Evolutionary conservation across 2,888 invertebrate genomes (phyloP), one percentile per base, ranked within the genome.

Genomic region (Drosophila colorata): DNA sequence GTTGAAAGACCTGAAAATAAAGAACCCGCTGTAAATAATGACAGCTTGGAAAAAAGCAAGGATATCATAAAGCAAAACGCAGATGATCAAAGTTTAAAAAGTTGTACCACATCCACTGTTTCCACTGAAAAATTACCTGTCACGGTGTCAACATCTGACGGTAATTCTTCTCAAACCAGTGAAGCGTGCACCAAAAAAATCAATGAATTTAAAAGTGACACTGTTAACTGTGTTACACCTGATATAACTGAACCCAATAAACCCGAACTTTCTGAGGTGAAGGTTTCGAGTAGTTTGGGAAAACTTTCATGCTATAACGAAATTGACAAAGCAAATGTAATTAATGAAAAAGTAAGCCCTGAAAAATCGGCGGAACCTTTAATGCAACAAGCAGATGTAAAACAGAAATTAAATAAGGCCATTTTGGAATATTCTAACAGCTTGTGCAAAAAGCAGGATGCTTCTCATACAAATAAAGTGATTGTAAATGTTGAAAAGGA

Each of bases 401-500:
- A 85, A 25, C 70, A 70, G n/a, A 83, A 87, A 64, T 20, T 56
- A 0, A 47, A 41, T 2, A 83, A 85, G 20, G 8, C 41, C 0
- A 25, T 35, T 14, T 5, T 53, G 9, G 82, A 87, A 31, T 9
- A 46, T 2, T 11, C 66, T 0, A 25, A 37, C n/a, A 56, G 37
- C 16, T 11, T 48, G 2, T 72, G 56, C 8, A 86, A 69, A 18
- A 86, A 75, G 41, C 52, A 44, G 0, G 88, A 83, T 2, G 41
- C 20, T 35, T 35, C 44, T 9, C 53, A 57, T 46, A 2, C 49
- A 7, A 57, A 52, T 41, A 73, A 81, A 53, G 37, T 65, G 11
- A 76, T 73, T n/a, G 31, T 46, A 1, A 43, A 33, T 6, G 11
- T 48, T 0, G 84, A 84, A 9, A 86, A 78, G 35, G 87, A 79